Evolutionary conservation across 2,888 invertebrate genomes (phyloP), one percentile per base, ranked within the genome.

Genomic region (Drosophila leonis): DNA sequence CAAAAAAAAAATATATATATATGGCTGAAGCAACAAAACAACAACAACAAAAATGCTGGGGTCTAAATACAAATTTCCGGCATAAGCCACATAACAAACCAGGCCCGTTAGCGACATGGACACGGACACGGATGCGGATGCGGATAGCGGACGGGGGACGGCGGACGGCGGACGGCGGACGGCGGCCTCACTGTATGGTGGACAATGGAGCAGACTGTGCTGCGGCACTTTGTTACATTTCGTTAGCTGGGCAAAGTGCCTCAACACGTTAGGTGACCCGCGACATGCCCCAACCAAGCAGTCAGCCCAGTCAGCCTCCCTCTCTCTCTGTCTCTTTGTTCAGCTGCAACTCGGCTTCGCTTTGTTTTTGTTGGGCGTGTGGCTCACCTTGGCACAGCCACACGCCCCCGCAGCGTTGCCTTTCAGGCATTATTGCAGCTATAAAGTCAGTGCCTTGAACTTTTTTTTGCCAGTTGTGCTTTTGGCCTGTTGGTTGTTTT

Each of bases 61-160:
- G 76, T 72, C 90, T 90, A 89, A 90, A 85, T 85, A 90, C 88
- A 88, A 90, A 88, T 90, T 90, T 90, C 90, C 88, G 88, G 83
- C 69, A 79, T 78, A 87, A 83, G 90, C 84, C 84, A 79, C 84
- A 84, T 78, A 84, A 87, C 84, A 87, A 83, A 83, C 90, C 90
- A 71, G 79, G 66, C 72, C 84, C 72, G 84, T 78, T 73, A 68
- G 84, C 79, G 77, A 73, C 77, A 75, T 55, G 69, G 79, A 52
- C 54, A 51, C 51, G 52, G 51, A 51, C 37, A 42, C 68, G 48
- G 64, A 70, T 65, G 65, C 51, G 69, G 74, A 48, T 52, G 41
- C 48, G 57, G 56, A 13, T 24, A 9, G 67, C 52, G 67, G 78
- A 55, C 37, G 46, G 37, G 56, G 51, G 52, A n/a, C n/a, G 29